Evolutionary conservation across 2,797 vertebrate species (phyloP), one percentile per base, ranked within the genome.

Genomic region (Distichodus sexfasciatus): DNA sequence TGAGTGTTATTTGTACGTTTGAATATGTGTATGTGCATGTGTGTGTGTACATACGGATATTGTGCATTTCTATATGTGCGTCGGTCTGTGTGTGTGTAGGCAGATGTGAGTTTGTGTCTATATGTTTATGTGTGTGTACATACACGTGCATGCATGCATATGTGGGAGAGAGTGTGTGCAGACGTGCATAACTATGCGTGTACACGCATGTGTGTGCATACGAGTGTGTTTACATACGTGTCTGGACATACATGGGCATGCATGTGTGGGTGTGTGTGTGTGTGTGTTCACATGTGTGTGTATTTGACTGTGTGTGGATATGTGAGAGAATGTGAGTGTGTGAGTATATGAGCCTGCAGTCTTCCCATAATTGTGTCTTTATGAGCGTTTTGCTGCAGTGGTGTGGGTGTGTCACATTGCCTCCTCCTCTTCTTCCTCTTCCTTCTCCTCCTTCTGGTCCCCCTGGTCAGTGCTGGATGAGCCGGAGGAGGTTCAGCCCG

Each of bases 261-360:
- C n/a, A n/a, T n/a, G 79, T 76, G 71, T 79, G 80, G 78, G 81
- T 79, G 76, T 75, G 80, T 79, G 74, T 12, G 66, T 68, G 76
- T 63, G 59, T 66, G 55, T 79, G 79, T 69, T 8, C 2, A 15
- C 29, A 23, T 41, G 12, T 77, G 80, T 58, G 47, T 23, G 19
- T 47, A 44, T 17, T 17, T 44, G 15, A 17, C 41, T 19, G 17
- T 17, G 41, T 11, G 11, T 47, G 19, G 7, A n/a, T 55, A 28
- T 47, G 65, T 10, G 7, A 11, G 17, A 15, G 47, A 14, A 31
- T 3, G 41, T 7, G n/a, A 29, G 21, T 38, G 19, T 50, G 35
- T 26, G n/a, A n/a, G n/a, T 1, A 10, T 14, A 35, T 26, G 55
- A 15, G 48, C 10, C 23, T 40, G 8, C 28, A 7, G 10, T 48